Evolutionary conservation across 2,888 invertebrate genomes (phyloP).

Genomic region (Cecidostiba fungosa): DNA sequence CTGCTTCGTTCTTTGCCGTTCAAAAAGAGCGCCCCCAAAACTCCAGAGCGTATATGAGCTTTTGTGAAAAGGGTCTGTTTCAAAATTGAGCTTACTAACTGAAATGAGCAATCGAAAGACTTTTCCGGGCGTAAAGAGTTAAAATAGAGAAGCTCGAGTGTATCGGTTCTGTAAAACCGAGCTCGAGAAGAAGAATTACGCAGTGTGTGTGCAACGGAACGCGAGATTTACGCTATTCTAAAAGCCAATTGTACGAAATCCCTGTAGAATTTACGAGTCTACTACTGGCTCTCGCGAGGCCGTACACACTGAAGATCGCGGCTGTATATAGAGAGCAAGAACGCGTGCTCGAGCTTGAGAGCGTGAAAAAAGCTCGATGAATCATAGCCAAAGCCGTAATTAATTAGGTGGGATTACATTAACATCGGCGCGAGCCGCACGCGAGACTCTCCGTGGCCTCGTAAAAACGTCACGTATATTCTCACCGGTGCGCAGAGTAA

Average conservation of each 20-base stretch:
- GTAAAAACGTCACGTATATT: constrained; percentile 76
- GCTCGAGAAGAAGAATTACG: background rate
- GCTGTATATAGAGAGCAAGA: background rate
- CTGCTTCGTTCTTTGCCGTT: constrained; percentile 5
- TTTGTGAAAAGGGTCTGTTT: background rate
- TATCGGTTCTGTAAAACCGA: constrained; percentile 17
- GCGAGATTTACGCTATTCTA: constrained; percentile 67
- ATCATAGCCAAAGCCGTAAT: constrained; percentile 75
- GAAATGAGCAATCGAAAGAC: too few relatives aligned
- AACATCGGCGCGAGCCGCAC: constrained; percentile 71
- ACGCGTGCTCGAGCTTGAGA: constrained; percentile 22
- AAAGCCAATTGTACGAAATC: constrained; percentile 69
- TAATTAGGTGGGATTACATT: constrained; percentile 75
- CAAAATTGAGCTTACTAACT: background rate
- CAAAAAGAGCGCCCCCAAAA: background rate
- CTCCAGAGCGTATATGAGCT: background rate
- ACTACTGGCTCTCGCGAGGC: background rate
- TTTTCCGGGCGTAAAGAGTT: too few relatives aligned
- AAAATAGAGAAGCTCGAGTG: background rate
- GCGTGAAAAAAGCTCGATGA: constrained; percentile 69
- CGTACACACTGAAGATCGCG: background rate
- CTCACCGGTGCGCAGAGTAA: constrained; percentile 66
- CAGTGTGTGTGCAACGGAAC: background rate
- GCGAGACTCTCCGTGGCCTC: constrained; percentile 74
- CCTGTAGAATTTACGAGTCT: constrained; percentile 66